Conservation (phyloP, 1,140 invertebrate species). For the Brachionus koreanus region DNA sequence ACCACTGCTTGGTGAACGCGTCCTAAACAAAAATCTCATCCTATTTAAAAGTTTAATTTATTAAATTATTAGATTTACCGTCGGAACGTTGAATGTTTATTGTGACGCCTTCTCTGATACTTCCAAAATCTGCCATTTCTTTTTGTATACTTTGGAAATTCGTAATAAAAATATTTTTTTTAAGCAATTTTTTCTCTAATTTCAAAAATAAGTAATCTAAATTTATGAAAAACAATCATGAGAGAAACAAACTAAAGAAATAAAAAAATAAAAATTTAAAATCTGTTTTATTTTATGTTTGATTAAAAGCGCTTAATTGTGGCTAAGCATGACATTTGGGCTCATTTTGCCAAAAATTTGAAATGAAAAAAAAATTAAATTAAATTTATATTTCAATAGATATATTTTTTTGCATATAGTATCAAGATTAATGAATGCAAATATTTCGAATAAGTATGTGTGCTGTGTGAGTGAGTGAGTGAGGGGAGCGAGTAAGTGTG, state of each 20-base stretch:
- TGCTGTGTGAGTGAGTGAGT: neutral
- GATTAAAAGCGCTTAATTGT: neutral
- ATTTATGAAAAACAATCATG: neutral
- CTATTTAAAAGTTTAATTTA: neutral
- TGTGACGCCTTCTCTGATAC: conserved; percentile 66
- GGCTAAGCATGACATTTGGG: neutral
- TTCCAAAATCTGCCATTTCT: conserved; percentile 43
- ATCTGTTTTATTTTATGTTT: neutral
- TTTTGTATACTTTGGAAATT: neutral
- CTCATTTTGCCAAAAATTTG: neutral
- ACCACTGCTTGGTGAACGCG: conserved; percentile 44
- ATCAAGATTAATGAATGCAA: neutral
- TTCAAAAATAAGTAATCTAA: neutral
- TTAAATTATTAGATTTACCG: conserved; percentile 62
- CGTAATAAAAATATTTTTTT: neutral
- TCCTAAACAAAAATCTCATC: neutral
- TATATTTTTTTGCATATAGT: neutral
- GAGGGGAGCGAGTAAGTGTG: neutral
- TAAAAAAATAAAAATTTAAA: neutral
- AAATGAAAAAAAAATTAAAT: neutral
- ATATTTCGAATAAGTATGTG: neutral
- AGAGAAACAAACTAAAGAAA: neutral
- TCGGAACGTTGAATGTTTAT: conserved; percentile 90
- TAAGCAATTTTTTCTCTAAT: neutral
- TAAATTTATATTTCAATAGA: neutral